phyloP scores from a whole-genome alignment of 2,113 vertebrate species.

The Raja brachyura region DNA sequence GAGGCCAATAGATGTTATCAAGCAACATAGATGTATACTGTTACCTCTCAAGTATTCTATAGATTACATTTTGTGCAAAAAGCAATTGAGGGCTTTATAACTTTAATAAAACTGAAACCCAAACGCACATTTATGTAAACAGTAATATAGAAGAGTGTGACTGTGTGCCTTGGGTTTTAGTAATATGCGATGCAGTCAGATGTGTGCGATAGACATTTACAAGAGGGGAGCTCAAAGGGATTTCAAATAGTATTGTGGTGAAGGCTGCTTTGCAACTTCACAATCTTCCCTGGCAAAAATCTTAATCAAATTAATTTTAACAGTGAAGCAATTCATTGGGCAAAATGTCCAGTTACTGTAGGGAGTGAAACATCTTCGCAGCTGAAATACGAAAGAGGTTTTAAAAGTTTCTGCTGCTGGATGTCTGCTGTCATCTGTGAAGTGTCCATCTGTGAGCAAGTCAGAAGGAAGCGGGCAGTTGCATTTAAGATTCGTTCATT shows the following conservation, averaged over 20 bases:
- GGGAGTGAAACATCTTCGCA: not conserved
- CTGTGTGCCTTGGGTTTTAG: slow-evolving; percentile 49
- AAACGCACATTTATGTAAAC: slow-evolving; percentile 48
- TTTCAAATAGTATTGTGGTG: slow-evolving; percentile 29
- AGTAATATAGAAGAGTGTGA: slow-evolving; percentile 49
- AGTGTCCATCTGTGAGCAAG: not conserved
- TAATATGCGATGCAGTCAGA: slow-evolving; percentile 20
- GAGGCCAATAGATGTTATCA: slow-evolving; percentile 95
- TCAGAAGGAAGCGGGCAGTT: not conserved
- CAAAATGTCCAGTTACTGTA: not conserved
- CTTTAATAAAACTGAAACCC: slow-evolving; percentile 49
- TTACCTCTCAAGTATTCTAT: slow-evolving; percentile 89
- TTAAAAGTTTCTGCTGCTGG: not conserved
- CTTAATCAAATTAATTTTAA: slow-evolving; percentile 5
- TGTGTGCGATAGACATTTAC: slow-evolving; percentile 12
- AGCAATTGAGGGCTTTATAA: slow-evolving; percentile 63
- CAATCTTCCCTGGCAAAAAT: slow-evolving; percentile 14
- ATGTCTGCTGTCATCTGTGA: not conserved
- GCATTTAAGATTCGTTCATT: not conserved
- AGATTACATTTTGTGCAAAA: slow-evolving; percentile 75
- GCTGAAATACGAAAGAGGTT: not conserved
- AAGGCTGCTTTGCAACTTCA: slow-evolving; percentile 16
- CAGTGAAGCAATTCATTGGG: slow-evolving; percentile 27
- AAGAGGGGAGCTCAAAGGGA: slow-evolving; percentile 1
- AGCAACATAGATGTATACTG: slow-evolving; percentile 72